These are phyloP conservation scores for Zoanthus gigantus DNA, from an alignment of 92 coral and sea anemone species.

Conservation along the genomic window DNA sequence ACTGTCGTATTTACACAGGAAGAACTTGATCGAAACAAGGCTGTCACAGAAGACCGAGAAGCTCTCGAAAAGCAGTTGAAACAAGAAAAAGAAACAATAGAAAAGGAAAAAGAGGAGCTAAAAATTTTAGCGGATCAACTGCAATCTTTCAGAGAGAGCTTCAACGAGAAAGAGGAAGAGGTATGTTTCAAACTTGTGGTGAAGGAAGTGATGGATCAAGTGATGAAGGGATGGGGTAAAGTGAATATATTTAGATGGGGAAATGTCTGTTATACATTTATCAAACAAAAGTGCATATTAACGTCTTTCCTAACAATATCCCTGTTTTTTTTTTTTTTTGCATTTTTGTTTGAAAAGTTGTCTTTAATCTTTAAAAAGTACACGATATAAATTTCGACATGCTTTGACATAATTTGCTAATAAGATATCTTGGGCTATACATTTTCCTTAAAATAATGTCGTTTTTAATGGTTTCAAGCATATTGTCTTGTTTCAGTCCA, in stretches of 20 bases:
- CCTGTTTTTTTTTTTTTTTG: too few species aligned
- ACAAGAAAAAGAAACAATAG: slow-evolving; percentile 69
- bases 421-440: too few species aligned
- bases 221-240: background rate
- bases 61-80: slow-evolving; percentile 67
- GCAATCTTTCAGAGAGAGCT: slow-evolving; percentile 72
- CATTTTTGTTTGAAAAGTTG: background rate
- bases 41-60: slow-evolving; percentile 54
- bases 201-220: background rate
- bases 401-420: too few species aligned
- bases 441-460: too few species aligned
- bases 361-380: background rate
- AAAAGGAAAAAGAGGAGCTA: slow-evolving; percentile 77
- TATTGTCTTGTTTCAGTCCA: too few species aligned
- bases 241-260: background rate
- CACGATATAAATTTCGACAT: background rate
- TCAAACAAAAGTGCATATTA: background rate
- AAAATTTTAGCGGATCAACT: slow-evolving; percentile 73
- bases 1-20: slow-evolving; percentile 53
- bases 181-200: background rate
- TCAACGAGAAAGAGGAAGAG: slow-evolving; percentile 84
- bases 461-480: too few species aligned
- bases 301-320: background rate
- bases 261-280: background rate
- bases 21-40: slow-evolving; percentile 79